These are phyloP conservation scores for Cephus spinipes DNA, from an alignment of 2,888 invertebrate species.

Conservation along the genomic window DNA sequence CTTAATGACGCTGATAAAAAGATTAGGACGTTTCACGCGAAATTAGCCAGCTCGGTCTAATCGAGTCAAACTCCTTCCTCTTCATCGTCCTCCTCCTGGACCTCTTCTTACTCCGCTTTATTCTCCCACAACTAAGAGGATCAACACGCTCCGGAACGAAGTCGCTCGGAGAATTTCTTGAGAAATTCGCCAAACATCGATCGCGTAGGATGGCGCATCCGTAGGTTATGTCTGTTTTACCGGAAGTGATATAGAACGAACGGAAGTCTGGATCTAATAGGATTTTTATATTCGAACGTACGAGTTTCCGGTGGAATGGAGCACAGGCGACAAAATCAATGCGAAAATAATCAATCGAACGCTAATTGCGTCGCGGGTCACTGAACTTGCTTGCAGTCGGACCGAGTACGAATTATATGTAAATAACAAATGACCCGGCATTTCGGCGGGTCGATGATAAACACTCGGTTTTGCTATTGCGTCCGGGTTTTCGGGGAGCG, in stretches of 20 bases:
- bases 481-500: conserved; percentile 42
- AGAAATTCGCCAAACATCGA: not conserved
- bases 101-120: not conserved
- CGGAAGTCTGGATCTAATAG: not conserved
- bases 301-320: not conserved
- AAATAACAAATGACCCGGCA: conserved; percentile 56
- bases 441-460: conserved; percentile 48
- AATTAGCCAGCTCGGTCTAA: not conserved
- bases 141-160: not conserved
- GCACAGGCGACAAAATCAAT: not conserved
- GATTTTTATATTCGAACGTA: not conserved
- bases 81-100: not conserved
- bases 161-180: not conserved
- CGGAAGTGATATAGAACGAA: not conserved
- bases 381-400: conserved; percentile 40
- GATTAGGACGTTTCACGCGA: conserved; percentile 45
- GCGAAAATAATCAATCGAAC: conserved; percentile 54
- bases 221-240: not conserved
- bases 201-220: not conserved
- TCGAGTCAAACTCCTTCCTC: not conserved
- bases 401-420: conserved; percentile 52
- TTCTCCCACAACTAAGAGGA: not conserved
- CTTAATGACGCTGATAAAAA: conserved; percentile 53
- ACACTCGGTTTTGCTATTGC: conserved; percentile 27
- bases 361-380: conserved; percentile 50